phyloP scores from a whole-genome alignment of 2,797 vertebrate species.

The Falco concolor region DNA sequence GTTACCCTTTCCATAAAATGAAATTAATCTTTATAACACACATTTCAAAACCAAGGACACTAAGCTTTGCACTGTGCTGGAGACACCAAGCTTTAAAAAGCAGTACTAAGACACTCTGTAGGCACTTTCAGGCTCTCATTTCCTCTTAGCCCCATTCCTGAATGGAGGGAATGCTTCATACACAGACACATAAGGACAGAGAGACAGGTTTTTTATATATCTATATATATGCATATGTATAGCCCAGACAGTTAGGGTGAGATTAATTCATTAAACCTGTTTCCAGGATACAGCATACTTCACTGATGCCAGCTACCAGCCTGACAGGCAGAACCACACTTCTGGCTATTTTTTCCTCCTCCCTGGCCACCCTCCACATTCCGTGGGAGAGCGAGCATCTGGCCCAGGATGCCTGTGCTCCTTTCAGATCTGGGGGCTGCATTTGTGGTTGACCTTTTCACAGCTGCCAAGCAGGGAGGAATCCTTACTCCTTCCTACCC shows the following conservation, averaged over 20 bases:
- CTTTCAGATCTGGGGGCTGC: neutral
- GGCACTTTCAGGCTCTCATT: neutral
- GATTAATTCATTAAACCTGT: neutral
- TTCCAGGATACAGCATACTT: conserved; percentile 9
- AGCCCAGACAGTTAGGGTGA: neutral
- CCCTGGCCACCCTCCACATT: conserved; percentile 30
- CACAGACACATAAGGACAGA: neutral
- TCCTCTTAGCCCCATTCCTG: neutral
- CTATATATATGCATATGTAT: accelerated
- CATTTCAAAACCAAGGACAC: conserved; percentile 16
- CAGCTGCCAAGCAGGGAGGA: conserved; percentile 16
- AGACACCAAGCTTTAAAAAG: neutral
- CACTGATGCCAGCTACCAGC: neutral
- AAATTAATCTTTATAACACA: conserved; percentile 28
- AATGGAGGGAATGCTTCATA: neutral
- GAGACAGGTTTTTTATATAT: neutral
- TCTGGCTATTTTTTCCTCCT: conserved; percentile 40
- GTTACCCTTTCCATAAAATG: conserved; percentile 15
- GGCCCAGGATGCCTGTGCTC: neutral
- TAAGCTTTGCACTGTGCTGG: neutral
- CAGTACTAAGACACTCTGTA: neutral
- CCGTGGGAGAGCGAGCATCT: neutral
- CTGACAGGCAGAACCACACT: conserved; percentile 20
- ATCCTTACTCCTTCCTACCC: conserved; percentile 17
- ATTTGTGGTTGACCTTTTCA: conserved; percentile 29